Evolutionary conservation across 2,113 vertebrate species (phyloP).

Genomic region (Calyptommatus sinebrachiatus): DNA sequence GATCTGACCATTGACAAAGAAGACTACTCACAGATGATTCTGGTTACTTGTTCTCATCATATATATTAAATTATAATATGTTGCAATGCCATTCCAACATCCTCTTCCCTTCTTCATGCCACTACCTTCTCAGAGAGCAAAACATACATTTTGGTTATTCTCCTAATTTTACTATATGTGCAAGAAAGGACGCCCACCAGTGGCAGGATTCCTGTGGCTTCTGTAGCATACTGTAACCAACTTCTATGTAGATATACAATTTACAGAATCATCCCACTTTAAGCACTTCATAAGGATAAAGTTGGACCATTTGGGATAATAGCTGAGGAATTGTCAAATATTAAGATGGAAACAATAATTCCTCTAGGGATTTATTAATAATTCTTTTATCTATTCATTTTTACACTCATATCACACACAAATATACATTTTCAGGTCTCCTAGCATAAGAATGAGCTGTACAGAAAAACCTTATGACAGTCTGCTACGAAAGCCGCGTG

Average conservation of each 20-base stretch:
- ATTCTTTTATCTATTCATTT: slow-evolving; percentile 15
- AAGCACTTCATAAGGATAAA: slow-evolving; percentile 7
- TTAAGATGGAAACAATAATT: not conserved
- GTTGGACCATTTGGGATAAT: slow-evolving; percentile 13
- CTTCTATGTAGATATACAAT: not conserved
- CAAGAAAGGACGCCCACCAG: not conserved
- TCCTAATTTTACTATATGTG: not conserved
- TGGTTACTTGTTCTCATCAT: not conserved
- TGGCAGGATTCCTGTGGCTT: no score
- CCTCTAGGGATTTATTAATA: slow-evolving; percentile 8
- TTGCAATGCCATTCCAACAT: not conserved
- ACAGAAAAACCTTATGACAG: slow-evolving; percentile 50
- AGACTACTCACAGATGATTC: no score
- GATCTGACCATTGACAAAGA: not conserved
- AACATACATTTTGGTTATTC: not conserved
- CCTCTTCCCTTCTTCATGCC: not conserved
- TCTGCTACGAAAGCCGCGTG: slow-evolving; percentile 59
- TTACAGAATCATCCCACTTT: not conserved
- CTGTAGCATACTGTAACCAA: not conserved
- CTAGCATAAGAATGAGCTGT: slow-evolving; percentile 61
- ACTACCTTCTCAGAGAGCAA: not conserved
- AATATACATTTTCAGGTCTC: slow-evolving; percentile 59
- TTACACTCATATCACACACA: slow-evolving; percentile 34
- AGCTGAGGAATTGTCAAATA: slow-evolving; percentile 20
- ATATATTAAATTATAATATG: not conserved